Evolutionary conservation across 2,888 invertebrate genomes (phyloP), one percentile per base, ranked within the genome.

Genomic region (Cataglyphis livida): DNA sequence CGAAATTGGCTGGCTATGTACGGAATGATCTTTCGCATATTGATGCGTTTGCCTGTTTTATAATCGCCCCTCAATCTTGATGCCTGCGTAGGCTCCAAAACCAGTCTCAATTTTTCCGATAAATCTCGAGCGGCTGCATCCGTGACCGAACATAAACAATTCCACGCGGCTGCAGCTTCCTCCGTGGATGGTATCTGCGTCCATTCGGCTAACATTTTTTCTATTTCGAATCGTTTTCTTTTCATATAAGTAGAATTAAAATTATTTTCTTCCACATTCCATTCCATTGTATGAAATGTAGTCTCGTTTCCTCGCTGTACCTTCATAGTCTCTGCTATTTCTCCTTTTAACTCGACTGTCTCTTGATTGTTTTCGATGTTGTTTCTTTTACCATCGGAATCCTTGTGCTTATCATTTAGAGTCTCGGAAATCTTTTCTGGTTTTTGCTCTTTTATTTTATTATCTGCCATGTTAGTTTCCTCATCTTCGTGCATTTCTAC

Each of bases 1-100:
- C 99, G 96, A 95, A 99, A 99, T 95, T 99, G 98, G 85, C 99
- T 99, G 25, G 99, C 99, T 89, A 99, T 99, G 95, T 99, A 99
- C 0, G 99, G 98, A 93, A 99, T 99, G 78, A 99, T 98, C 93
- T 98, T 98, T 65, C 99, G 96, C 99, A 99, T 99, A 95, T 99
- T 99, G 74, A 99, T 97, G 9, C 99, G 96, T 85, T 98, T 97
- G 0, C 99, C 99, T 0, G 99, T 99, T 74, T 99, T 96, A 95
- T 98, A 99, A 95, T 99, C 99, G 28, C 99, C 99, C 95, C 96
- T 98, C 48, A 99, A 95, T 86, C 98, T 96, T 0, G 99, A 98
- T 0, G 99, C 98, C 91, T 98, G 97, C 0, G 99, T 99, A 0
- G 99, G 99, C 94, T 99, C 99, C 57, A 99, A 95, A 64, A 99